These are phyloP conservation scores for Aphidoletes aphidimyza DNA, from an alignment of 2,888 invertebrate genomes.

Conservation along the genomic window DNA sequence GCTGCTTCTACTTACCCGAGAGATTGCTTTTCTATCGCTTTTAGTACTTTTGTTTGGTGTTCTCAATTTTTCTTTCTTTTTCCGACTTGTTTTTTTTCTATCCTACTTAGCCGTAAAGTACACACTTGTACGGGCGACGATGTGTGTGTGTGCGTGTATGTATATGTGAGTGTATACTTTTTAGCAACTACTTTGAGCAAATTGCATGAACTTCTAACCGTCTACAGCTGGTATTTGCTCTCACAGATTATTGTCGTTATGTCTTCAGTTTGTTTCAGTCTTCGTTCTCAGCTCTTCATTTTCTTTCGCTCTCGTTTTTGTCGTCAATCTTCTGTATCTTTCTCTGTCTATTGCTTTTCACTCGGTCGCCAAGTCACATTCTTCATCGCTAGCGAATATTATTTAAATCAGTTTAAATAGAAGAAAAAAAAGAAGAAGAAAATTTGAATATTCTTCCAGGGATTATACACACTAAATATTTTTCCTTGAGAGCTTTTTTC, in stretches of 20 bases:
- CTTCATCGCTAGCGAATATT: too few species aligned
- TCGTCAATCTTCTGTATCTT: not conserved
- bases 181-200: conserved; percentile 32
- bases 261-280: not conserved
- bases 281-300: too few species aligned
- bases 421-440: too few species aligned
- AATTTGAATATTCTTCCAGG: conserved; percentile 54
- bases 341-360: conserved; percentile 1
- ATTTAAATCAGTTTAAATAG: conserved; percentile 52
- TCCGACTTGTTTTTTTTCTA: conserved; percentile 12
- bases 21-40: conserved; percentile 44
- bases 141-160: not conserved
- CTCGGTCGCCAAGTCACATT: not conserved
- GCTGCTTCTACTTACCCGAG: not conserved
- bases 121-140: not conserved
- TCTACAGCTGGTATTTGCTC: conserved; percentile 43
- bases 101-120: not conserved
- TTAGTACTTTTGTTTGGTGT: conserved; percentile 6
- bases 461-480: conserved; percentile 53
- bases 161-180: conserved; percentile 2
- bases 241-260: conserved; percentile 38
- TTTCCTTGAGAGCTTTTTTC: conserved; percentile 47
- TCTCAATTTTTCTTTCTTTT: not conserved
- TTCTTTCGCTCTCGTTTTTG: not conserved
- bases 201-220: conserved; percentile 26